Evolutionary conservation across 2,113 vertebrate species (phyloP).

Genomic region (Recurvirostra avosetta): DNA sequence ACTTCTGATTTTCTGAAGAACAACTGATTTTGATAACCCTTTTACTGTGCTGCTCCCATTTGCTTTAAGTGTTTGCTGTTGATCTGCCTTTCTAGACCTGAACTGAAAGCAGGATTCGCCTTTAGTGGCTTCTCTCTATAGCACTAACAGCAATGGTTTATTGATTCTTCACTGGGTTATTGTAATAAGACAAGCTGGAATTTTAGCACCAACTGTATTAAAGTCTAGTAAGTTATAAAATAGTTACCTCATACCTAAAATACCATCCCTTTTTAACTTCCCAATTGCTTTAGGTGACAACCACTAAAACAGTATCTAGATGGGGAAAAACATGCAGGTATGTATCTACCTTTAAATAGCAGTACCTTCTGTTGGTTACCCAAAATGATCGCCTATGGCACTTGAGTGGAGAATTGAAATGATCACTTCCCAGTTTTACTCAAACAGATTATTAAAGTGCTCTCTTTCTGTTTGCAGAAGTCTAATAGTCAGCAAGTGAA

Average conservation of each 20-base stretch:
- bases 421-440: neutral
- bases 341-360: neutral
- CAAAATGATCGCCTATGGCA: neutral
- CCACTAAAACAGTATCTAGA: neutral
- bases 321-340: neutral
- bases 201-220: neutral
- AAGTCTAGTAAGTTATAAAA: neutral
- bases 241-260: neutral
- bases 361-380: neutral
- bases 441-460: neutral
- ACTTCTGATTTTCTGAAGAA: neutral
- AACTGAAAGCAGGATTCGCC: neutral
- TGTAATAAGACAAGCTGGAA: neutral
- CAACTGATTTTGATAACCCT: neutral
- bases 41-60: neutral
- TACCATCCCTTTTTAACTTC: neutral
- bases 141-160: neutral
- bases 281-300: neutral
- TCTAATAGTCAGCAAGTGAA: neutral
- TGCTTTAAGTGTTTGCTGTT: neutral
- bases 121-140: neutral
- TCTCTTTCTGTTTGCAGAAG: neutral
- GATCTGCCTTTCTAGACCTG: neutral
- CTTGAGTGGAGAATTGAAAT: neutral
- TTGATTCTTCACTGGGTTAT: neutral